Conservation (phyloP, 2,113 vertebrate species). For the Lagopus muta region DNA sequence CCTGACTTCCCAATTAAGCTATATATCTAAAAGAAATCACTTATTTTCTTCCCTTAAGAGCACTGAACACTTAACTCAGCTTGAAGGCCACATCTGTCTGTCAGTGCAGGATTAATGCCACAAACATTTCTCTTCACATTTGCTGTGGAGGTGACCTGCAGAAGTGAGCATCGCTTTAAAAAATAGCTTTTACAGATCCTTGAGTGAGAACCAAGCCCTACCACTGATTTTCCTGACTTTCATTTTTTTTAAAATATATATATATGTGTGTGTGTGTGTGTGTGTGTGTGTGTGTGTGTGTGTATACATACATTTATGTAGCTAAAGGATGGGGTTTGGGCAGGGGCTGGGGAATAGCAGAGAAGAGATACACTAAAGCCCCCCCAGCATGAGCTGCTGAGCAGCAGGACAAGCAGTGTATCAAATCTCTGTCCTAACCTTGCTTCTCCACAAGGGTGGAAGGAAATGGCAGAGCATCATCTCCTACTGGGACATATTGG, state of each 20-base stretch:
- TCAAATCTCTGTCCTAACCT: background rate
- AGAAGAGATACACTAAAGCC: too few relatives aligned
- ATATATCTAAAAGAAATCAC: slow-evolving; percentile 43
- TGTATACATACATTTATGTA: background rate
- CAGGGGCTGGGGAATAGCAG: accelerated
- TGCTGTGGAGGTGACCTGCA: slow-evolving; percentile 54
- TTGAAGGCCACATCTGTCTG: slow-evolving; percentile 25
- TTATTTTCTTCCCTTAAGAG: background rate
- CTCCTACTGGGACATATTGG: background rate
- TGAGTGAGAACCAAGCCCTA: background rate
- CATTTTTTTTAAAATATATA: background rate
- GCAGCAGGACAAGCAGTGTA: background rate
- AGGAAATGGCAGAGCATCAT: background rate
- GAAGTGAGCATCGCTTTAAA: slow-evolving; percentile 46
- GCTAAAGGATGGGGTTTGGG: background rate
- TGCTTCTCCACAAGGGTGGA: background rate
- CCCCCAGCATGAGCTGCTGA: background rate
- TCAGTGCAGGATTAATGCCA: slow-evolving; percentile 28
- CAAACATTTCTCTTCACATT: slow-evolving; percentile 37
- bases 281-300: too few relatives aligned
- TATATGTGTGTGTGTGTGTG: too few relatives aligned
- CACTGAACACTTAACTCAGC: slow-evolving; percentile 47
- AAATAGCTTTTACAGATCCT: slow-evolving; percentile 32
- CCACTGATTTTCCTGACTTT: background rate
- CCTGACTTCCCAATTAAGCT: slow-evolving; percentile 56